These are phyloP conservation scores for Heliconius congener DNA, from an alignment of 1,140 invertebrate species.

Conservation along the genomic window DNA sequence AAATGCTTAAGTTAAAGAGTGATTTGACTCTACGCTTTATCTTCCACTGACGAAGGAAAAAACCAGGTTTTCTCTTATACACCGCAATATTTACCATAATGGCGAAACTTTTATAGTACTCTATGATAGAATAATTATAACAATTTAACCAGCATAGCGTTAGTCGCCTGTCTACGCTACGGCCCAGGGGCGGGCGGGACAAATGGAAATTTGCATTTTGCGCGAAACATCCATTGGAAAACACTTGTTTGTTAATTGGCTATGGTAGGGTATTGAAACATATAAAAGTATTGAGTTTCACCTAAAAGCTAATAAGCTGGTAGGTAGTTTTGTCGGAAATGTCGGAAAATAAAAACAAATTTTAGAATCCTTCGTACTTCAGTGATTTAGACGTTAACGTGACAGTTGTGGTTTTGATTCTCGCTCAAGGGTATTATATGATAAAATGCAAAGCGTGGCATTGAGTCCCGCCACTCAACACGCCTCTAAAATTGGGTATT, in stretches of 20 bases:
- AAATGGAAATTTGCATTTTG: conserved; percentile 17
- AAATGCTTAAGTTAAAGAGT: too few species aligned
- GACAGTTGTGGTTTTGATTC: not conserved
- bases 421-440: not conserved
- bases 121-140: not conserved
- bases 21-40: too few species aligned
- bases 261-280: not conserved
- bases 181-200: not conserved
- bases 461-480: not conserved
- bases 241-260: conserved; percentile 12
- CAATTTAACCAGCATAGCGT: not conserved
- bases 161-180: not conserved
- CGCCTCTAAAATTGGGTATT: not conserved
- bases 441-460: not conserved
- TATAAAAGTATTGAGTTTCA: not conserved
- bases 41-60: too few species aligned
- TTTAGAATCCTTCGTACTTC: not conserved
- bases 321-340: not conserved
- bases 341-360: not conserved
- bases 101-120: too few species aligned
- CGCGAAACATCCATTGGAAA: not conserved
- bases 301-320: not conserved
- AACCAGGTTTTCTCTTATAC: too few species aligned
- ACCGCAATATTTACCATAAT: not conserved
- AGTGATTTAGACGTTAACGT: not conserved